A percentile compares a stretch with the other conserved stretches of the same genome.
Evolutionary conservation across 2,113 vertebrate species (phyloP).

Genomic region (Melanocharis versteri): DNA sequence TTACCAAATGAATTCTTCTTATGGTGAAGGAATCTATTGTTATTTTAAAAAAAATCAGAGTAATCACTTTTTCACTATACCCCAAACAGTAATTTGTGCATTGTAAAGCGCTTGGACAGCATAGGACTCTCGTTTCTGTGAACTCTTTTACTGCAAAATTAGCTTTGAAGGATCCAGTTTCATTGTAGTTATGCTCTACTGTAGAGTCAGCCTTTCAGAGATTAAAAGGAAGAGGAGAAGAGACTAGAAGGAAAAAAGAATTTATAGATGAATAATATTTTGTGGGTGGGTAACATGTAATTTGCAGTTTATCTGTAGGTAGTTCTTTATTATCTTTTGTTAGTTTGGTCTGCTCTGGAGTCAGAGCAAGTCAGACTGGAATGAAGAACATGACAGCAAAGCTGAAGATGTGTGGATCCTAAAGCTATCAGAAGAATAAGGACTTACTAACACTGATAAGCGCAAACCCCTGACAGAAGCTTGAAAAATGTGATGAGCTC

Average conservation of each 20-base stretch:
- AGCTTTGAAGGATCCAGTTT: background rate
- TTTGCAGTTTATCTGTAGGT: constrained; percentile 51
- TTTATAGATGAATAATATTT: background rate
- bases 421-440: constrained; percentile 81
- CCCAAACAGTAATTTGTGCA: background rate
- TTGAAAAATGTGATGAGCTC: constrained; percentile 68
- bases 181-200: background rate
- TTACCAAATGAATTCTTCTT: background rate
- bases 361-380: constrained; percentile 76
- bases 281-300: constrained; percentile 22
- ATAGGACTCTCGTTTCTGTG: fast-evolving
- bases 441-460: constrained; percentile 70
- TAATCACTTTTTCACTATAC: background rate
- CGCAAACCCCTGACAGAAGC: constrained; percentile 70
- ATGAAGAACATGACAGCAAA: constrained; percentile 73
- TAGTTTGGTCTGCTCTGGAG: constrained; percentile 83
- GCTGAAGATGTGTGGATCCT: constrained; percentile 74
- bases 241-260: background rate
- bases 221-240: background rate
- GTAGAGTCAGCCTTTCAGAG: background rate
- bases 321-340: constrained; percentile 78
- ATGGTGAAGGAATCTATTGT: background rate
- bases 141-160: background rate
- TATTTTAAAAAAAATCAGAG: background rate
- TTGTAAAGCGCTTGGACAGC: background rate